These are phyloP conservation scores for Artemisiospiza belli DNA, from an alignment of 2,113 vertebrate species.

Conservation along the genomic window DNA sequence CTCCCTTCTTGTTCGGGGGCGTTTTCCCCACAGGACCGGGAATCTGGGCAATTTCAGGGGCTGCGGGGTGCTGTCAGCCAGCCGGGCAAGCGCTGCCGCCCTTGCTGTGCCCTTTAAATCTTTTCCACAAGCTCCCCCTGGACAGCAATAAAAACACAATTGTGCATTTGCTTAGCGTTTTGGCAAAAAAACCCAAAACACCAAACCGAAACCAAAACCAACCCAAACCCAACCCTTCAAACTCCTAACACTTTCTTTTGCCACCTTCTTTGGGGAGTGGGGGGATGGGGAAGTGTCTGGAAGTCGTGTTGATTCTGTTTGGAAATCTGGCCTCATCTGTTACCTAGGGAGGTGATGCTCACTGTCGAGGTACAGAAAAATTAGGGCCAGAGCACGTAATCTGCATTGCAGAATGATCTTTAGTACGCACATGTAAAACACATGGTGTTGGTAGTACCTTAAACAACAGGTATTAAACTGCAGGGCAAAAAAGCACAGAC, in stretches of 20 bases:
- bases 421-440: not conserved
- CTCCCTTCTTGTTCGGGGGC: not conserved
- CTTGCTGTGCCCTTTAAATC: slow-evolving; percentile 27
- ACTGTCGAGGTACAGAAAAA: not conserved
- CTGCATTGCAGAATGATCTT: not conserved
- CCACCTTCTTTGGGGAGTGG: not conserved
- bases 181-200: not conserved
- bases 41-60: not conserved
- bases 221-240: not conserved
- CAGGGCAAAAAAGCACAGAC: accelerated
- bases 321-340: not conserved
- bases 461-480: not conserved
- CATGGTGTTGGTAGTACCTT: not conserved
- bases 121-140: slow-evolving; percentile 16
- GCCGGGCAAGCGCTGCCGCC: not conserved
- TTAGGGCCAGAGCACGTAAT: not conserved
- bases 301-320: not conserved
- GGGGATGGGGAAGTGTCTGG: accelerated
- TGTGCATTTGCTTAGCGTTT: not conserved
- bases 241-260: not conserved
- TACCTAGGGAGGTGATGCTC: not conserved
- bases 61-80: not conserved
- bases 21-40: not conserved
- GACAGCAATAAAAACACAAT: not conserved
- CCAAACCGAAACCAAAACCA: not conserved